A percentile compares a stretch with the other conserved stretches of the same genome.
phyloP scores from a whole-genome alignment of 1,140 invertebrate species.

The Copidosoma floridanum region DNA sequence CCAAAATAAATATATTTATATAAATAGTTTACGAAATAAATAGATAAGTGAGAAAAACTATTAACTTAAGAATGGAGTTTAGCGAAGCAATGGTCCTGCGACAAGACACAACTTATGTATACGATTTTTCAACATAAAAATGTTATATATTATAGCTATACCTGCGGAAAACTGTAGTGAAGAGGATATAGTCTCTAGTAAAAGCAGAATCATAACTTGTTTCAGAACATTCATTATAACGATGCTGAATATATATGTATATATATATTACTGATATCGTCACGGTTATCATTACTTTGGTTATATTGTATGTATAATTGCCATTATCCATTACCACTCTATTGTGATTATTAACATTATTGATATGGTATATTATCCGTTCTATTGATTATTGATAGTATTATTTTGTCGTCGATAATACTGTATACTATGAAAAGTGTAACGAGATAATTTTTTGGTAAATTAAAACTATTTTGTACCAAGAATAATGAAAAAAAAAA shows the following conservation, averaged over 20 bases:
- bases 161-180: constrained; percentile 48
- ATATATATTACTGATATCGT: constrained; percentile 45
- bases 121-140: constrained; percentile 58
- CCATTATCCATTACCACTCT: constrained; percentile 30
- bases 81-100: constrained; percentile 51
- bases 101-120: constrained; percentile 56
- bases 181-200: constrained; percentile 52
- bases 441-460: constrained; percentile 21
- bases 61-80: constrained; percentile 30
- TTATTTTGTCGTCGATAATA: constrained; percentile 26
- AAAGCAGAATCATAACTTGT: constrained; percentile 35
- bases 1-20: no score
- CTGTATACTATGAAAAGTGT: constrained; percentile 20
- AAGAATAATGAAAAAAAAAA: constrained; percentile 11
- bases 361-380: constrained; percentile 27
- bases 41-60: constrained; percentile 32
- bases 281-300: constrained; percentile 41
- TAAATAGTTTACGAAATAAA: no score
- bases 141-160: constrained; percentile 57
- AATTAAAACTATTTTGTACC: constrained; percentile 25
- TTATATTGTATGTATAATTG: no score
- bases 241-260: constrained; percentile 50
- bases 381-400: constrained; percentile 22
- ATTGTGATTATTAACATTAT: constrained; percentile 30
- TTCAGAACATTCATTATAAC: constrained; percentile 52